Evolutionary conservation across 2,113 vertebrate species (phyloP), one percentile per base, ranked within the genome.

Genomic region (Bujurquina vittata): DNA sequence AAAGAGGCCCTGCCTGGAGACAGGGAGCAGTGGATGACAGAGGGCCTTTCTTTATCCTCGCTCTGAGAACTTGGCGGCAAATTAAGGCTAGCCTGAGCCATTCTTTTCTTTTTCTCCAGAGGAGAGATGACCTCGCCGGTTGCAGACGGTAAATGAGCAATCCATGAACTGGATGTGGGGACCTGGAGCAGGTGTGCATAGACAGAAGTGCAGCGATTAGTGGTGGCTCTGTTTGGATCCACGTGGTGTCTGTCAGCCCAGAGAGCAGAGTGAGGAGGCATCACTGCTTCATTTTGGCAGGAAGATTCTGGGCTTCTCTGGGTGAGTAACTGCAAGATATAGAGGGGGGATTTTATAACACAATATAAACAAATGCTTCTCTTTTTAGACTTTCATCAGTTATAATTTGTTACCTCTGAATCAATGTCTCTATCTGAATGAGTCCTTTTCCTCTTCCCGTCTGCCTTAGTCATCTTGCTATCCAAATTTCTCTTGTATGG

Each of bases 41-140:
- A 95, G 10, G 95, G 95, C 61, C 95, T 91, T 54, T 94, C 94
- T 37, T 84, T 91, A 7, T 91, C 92, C 60, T 95, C 95, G 1
- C 80, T 85, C 31, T 83, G 84, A 55, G 91, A 77, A 67, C 79
- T 83, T 5, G 18, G 10, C 0, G 84, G 77, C 15, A 86, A 22
- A 10, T 80, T 86, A 0, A 96, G 93, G 92, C 96, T 98, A 52
- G 97, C 97, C 92, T 99, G 97, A 3, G 98, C 98, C 91, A 97
- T 80, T 22, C 97, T 95, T 87, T 99, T 99, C 88, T 99, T 99
- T 78, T 98, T 99, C 93, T 97, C 98, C 92, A 99, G 91, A 0
- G 98, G 98, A 1, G 98, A 99, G 93, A 99, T 98, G 88, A 97
- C 96, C 84, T 95, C 96, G 63, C 94, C 93, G 11, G 95, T 92